Evolutionary conservation across 2,888 invertebrate genomes (phyloP).

Genomic region (Eueremaeus valkanovi): DNA sequence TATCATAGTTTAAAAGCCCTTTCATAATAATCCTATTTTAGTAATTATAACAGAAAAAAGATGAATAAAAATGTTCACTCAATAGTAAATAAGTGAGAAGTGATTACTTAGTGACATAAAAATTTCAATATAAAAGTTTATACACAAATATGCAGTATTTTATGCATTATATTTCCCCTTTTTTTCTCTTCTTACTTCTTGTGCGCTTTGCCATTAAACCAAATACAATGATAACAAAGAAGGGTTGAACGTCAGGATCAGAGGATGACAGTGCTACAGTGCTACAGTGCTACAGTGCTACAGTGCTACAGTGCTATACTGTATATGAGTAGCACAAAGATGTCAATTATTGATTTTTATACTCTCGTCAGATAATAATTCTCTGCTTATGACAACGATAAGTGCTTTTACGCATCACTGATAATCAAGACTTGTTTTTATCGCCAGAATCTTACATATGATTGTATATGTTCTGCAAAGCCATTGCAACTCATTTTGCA

Average conservation of each 20-base stretch:
- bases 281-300: too few relatives aligned
- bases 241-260: too few relatives aligned
- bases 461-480: background rate
- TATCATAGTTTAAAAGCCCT: too few relatives aligned
- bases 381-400: conserved; percentile 36
- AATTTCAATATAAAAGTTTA: too few relatives aligned
- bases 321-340: background rate
- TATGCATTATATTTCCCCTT: background rate
- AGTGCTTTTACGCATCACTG: conserved; percentile 29
- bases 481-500: background rate
- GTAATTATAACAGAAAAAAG: background rate
- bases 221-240: too few relatives aligned
- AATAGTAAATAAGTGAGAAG: conserved; percentile 16
- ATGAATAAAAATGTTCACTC: conserved; percentile 13
- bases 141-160: too few relatives aligned
- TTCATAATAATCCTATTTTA: background rate
- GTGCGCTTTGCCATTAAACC: too few relatives aligned
- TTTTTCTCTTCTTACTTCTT: background rate
- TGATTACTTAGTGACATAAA: conserved; percentile 8
- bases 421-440: conserved; percentile 34
- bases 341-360: conserved; percentile 35
- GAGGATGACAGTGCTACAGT: too few relatives aligned
- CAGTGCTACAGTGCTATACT: too few relatives aligned
- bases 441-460: conserved; percentile 16
- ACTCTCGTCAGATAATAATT: conserved; percentile 15